Base-by-base conservation (phyloP, 92 coral and sea anemone species). In the Zoanthus gigantus region DNA sequence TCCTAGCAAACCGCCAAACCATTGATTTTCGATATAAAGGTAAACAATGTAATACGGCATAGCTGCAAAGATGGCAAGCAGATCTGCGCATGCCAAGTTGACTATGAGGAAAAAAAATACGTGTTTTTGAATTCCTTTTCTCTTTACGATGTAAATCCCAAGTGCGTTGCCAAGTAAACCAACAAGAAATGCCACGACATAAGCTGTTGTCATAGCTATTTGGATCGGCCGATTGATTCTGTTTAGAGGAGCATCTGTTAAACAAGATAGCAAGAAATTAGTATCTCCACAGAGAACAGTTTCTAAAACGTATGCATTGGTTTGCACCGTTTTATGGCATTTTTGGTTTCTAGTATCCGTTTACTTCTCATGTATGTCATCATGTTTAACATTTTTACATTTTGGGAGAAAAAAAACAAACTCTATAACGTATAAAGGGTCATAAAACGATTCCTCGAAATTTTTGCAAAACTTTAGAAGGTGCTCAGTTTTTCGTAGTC, bases 111-210 rank as follows among this genome's bases (percentile, higher is more conserved):
- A 81, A 23, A 32, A 71, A 16, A 81, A 65, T 5, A 65, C 75
- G 23, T 66, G 56, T 17, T 81, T 81, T 68, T 28, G 63, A 1
- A 54, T 16, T 81, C 74, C 34, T 68, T 12, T 81, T 1, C 66
- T 81, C 13, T 16, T 65, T 16, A 81, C 34, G 44, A 81, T 68
- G 75, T 81, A 47, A 48, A 81, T 81, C 31, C 85, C 85, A 23
- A 81, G 75, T 29, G 60, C 46, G 85, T 81, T 81, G 9, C 85
- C 85, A 65, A 81, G 85, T 61, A 81, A 81, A 66, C 85, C 85
- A 66, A 46, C 37, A 23, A 81, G 11, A 18, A 81, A 81, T 16
- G 75, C 11, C 74, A 81, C 74, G 17, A 66, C 58, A 13, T 81
- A 81, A 29, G 44, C 75, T 18, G 28, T 81, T 66, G 85, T 81